phyloP scores from a whole-genome alignment of 2,888 invertebrate species.

The Pammene fasciana region DNA sequence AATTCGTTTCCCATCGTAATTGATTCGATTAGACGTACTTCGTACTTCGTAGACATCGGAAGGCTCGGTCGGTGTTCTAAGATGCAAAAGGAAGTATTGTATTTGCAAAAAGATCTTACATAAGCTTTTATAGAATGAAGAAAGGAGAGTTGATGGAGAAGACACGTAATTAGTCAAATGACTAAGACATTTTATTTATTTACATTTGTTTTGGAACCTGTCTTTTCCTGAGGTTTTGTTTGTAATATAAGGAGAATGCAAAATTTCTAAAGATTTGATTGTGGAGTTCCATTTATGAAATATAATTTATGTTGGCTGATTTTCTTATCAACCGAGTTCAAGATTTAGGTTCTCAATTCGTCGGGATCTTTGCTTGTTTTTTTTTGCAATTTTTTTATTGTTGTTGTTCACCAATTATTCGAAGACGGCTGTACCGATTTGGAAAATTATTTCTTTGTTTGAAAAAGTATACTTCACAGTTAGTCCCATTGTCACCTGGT shows the following conservation, averaged over 20 bases:
- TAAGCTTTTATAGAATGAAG: background rate
- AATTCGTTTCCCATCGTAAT: slow-evolving; percentile 33
- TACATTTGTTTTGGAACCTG: background rate
- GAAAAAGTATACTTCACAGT: no score
- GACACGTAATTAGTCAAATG: slow-evolving; percentile 9
- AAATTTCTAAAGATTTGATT: no score
- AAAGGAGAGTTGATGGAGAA: background rate
- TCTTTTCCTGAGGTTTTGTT: background rate
- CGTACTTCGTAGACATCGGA: background rate
- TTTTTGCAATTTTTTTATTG: no score
- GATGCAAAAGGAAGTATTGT: background rate
- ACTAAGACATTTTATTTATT: background rate
- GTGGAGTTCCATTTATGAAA: no score
- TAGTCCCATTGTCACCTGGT: no score
- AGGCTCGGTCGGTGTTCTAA: background rate
- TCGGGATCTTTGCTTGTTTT: no score
- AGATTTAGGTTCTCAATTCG: no score
- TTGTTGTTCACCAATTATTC: no score
- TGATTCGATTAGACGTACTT: slow-evolving; percentile 17
- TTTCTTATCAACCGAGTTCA: no score
- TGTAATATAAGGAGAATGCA: background rate
- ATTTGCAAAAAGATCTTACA: background rate
- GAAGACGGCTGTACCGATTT: no score
- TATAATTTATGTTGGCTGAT: no score
- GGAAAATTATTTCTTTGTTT: no score